These are phyloP conservation scores for Mesocricetus auratus DNA, from an alignment of 2,113 vertebrate genomes.

Conservation along the genomic window DNA sequence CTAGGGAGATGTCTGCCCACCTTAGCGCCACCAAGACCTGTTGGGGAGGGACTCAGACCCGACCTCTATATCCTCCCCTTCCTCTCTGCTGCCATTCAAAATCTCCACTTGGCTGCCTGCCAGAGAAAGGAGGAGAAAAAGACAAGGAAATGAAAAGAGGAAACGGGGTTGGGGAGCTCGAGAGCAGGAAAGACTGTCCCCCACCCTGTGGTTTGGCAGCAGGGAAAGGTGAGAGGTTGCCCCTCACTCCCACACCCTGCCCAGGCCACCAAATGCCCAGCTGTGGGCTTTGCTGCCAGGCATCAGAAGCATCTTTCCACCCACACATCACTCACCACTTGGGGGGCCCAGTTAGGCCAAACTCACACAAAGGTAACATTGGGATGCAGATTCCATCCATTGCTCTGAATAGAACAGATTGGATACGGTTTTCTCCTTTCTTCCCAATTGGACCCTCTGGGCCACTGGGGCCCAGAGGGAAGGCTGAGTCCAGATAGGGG, in stretches of 20 bases:
- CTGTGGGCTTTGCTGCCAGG: constrained; percentile 70
- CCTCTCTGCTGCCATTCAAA: constrained; percentile 46
- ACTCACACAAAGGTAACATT: constrained; percentile 82
- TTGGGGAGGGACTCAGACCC: not conserved
- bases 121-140: constrained; percentile 75
- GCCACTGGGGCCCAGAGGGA: constrained; percentile 36
- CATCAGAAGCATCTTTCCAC: constrained; percentile 69
- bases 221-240: not conserved
- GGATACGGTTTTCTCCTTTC: constrained; percentile 82
- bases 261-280: constrained; percentile 54
- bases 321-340: constrained; percentile 86
- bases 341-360: constrained; percentile 70
- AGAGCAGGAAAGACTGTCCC: constrained; percentile 69
- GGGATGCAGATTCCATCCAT: constrained; percentile 84
- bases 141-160: constrained; percentile 69
- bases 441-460: constrained; percentile 78
- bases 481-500: constrained; percentile 48
- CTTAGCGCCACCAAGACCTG: not conserved
- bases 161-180: constrained; percentile 48
- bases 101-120: constrained; percentile 72
- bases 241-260: not conserved
- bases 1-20: not conserved
- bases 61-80: not conserved
- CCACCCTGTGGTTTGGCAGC: constrained; percentile 49
- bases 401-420: constrained; percentile 80